Conservation (phyloP, 2,888 invertebrate species). For the Orthosia gothica region DNA sequence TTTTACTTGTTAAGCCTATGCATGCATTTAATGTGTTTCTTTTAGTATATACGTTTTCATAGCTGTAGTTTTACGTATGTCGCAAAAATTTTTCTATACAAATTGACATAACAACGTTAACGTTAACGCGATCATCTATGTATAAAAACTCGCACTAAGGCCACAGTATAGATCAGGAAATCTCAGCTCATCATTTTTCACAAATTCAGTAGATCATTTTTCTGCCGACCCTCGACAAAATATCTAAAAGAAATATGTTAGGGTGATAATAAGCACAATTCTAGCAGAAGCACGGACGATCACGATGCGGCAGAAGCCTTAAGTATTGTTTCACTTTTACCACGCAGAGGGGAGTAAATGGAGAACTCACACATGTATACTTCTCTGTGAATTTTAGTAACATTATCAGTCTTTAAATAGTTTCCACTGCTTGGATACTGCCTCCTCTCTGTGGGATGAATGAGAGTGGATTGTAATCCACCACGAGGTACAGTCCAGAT, state of each 20-base stretch:
- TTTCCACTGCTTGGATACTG: too few relatives aligned
- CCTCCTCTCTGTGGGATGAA: too few relatives aligned
- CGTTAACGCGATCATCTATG: too few relatives aligned
- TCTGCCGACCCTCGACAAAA: conserved; percentile 16
- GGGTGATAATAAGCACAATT: conserved; percentile 68
- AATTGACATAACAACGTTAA: too few relatives aligned
- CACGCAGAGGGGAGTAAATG: conserved; percentile 27
- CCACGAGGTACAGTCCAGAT: too few relatives aligned
- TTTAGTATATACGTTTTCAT: too few relatives aligned
- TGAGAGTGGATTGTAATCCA: too few relatives aligned
- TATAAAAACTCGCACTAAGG: too few relatives aligned
- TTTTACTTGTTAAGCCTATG: too few relatives aligned
- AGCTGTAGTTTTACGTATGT: neutral
- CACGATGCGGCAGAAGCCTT: conserved; percentile 52
- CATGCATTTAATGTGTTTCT: neutral
- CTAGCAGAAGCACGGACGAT: conserved; percentile 65
- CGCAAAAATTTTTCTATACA: neutral
- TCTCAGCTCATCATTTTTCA: neutral
- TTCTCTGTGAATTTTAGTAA: too few relatives aligned
- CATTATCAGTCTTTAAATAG: too few relatives aligned
- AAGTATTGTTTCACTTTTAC: conserved; percentile 50
- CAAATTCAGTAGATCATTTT: conserved; percentile 11
- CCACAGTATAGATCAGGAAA: neutral
- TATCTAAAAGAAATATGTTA: conserved; percentile 61
- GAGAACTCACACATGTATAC: neutral